phyloP scores from a whole-genome alignment of 2,797 vertebrate genomes.

The Xiphophorus birchmanni region DNA sequence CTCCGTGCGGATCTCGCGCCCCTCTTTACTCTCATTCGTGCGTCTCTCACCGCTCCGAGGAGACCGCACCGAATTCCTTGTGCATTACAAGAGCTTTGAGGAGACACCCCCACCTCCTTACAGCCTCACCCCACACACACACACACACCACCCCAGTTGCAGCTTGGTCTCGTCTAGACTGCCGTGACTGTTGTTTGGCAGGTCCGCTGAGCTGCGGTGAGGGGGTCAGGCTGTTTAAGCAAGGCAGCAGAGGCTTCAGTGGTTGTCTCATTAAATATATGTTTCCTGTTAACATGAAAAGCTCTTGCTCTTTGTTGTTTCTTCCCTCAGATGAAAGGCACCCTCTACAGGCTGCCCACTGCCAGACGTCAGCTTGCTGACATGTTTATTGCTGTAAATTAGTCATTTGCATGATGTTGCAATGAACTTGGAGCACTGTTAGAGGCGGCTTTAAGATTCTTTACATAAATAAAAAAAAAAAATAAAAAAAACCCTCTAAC shows the following conservation, averaged over 20 bases:
- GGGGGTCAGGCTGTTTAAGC: conserved; percentile 62
- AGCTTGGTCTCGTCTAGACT: conserved; percentile 63
- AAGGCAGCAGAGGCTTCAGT: conserved; percentile 56
- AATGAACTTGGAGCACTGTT: conserved; percentile 37
- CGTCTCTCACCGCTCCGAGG: conserved; percentile 54
- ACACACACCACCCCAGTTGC: not conserved
- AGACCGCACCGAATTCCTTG: conserved; percentile 67
- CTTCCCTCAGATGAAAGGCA: conserved; percentile 48
- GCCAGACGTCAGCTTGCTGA: conserved; percentile 47
- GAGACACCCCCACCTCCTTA: conserved; percentile 28
- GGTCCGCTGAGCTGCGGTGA: conserved; percentile 30
- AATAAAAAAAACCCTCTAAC: not conserved
- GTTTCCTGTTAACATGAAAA: conserved; percentile 68
- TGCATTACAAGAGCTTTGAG: conserved; percentile 62
- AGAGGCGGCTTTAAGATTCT: conserved; percentile 13
- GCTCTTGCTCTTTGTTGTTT: conserved; percentile 53
- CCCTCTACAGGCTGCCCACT: conserved; percentile 39
- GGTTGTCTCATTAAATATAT: conserved; percentile 69
- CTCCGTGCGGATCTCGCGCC: conserved; percentile 62
- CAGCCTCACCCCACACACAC: not conserved
- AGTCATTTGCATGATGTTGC: conserved; percentile 62
- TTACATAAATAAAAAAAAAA: not conserved
- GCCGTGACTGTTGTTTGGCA: conserved; percentile 60
- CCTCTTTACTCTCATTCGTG: conserved; percentile 61
- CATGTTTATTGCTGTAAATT: conserved; percentile 46